Conservation (phyloP, 2,797 vertebrate genomes). For the Poecilia picta region DNA sequence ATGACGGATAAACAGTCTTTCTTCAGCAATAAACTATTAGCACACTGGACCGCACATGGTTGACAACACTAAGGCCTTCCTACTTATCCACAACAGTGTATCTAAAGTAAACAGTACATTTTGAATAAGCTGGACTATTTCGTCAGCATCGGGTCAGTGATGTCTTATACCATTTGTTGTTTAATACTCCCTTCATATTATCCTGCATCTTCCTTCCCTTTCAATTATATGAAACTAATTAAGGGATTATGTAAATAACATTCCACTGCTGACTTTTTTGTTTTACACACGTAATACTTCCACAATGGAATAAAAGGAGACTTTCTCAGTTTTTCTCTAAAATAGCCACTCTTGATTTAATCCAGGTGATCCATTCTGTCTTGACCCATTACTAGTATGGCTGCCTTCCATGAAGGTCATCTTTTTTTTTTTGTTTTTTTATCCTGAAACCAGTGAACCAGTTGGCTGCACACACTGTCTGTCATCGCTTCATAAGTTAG, state of each 20-base stretch:
- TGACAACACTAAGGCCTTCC: neutral
- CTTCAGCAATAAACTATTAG: too few species aligned
- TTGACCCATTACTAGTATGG: neutral
- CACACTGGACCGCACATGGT: too few species aligned
- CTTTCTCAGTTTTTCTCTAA: neutral
- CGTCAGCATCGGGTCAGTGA: neutral
- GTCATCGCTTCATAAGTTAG: neutral
- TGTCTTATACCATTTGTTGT: neutral
- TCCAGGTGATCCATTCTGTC: neutral
- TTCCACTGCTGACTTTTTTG: neutral
- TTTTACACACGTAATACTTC: neutral
- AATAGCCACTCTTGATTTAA: neutral
- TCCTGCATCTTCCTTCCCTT: neutral
- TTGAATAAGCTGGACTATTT: neutral
- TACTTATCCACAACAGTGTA: neutral
- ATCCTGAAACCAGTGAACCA: neutral
- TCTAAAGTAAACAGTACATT: neutral
- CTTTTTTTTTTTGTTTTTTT: neutral
- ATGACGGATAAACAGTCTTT: too few species aligned
- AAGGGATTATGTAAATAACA: neutral
- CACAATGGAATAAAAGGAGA: neutral
- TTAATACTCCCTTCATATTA: neutral
- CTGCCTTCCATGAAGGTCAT: neutral
- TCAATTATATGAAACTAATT: neutral
- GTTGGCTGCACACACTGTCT: neutral